A percentile compares a stretch with the other conserved stretches of the same genome.
phyloP scores from a whole-genome alignment of 2,113 vertebrate species.

The Puntigrus tetrazona region DNA sequence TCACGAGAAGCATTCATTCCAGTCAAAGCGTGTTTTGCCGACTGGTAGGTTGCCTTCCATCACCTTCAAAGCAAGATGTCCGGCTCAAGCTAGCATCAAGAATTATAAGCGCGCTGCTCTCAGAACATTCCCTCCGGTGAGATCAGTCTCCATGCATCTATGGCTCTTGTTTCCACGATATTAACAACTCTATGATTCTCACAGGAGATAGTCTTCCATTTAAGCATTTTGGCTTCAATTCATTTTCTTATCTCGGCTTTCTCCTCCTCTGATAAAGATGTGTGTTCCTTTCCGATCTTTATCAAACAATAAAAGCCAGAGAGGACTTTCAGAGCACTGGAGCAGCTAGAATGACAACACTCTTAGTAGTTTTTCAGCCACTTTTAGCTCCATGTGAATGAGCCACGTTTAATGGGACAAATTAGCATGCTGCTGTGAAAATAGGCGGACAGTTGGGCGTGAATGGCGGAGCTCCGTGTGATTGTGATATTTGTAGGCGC shows the following conservation, averaged over 20 bases:
- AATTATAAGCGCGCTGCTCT: not conserved
- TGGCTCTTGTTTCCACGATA: constrained; percentile 17
- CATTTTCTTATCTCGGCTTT: constrained; percentile 35
- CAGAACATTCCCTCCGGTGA: constrained; percentile 23
- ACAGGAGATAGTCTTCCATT: constrained; percentile 39
- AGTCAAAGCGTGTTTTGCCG: not conserved
- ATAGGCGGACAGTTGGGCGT: constrained; percentile 15
- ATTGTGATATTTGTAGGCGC: constrained; percentile 7
- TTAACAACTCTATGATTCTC: constrained; percentile 43
- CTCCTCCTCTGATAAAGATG: constrained; percentile 12
- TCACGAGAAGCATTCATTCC: not conserved
- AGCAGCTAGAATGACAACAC: constrained; percentile 18
- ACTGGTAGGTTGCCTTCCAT: not conserved
- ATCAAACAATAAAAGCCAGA: constrained; percentile 36
- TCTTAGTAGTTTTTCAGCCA: not conserved
- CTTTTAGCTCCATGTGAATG: constrained; percentile 28
- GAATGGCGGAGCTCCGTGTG: not conserved
- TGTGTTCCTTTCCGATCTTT: constrained; percentile 44
- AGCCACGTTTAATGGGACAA: constrained; percentile 34
- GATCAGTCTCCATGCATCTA: not conserved
- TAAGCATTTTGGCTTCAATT: constrained; percentile 28
- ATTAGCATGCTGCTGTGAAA: constrained; percentile 41
- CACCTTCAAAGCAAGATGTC: constrained; percentile 9
- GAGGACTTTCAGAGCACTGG: constrained; percentile 22
- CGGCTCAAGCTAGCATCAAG: constrained; percentile 40